Percentiles rank a stretch among this genome's conserved stretches.
phyloP scores from a whole-genome alignment of 2,113 vertebrate species.

The Poicephalus gulielmi region DNA sequence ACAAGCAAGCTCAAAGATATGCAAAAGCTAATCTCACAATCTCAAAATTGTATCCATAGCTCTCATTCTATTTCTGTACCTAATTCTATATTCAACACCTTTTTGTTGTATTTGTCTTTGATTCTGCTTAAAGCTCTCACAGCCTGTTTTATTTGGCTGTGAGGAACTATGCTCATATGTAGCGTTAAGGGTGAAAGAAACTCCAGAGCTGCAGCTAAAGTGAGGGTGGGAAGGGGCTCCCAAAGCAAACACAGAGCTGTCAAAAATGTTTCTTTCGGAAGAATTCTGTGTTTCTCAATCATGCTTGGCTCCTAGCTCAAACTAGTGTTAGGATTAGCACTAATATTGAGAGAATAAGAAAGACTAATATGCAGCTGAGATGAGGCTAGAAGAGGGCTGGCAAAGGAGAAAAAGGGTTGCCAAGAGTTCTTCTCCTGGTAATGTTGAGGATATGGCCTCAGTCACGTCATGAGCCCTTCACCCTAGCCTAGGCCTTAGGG shows the following conservation, averaged over 20 bases:
- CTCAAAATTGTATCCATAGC: neutral
- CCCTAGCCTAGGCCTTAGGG: neutral
- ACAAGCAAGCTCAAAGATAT: neutral
- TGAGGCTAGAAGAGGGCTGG: neutral
- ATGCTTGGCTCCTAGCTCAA: neutral
- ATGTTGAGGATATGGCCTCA: neutral
- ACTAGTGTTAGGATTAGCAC: neutral
- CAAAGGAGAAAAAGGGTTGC: neutral
- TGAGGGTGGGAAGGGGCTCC: neutral
- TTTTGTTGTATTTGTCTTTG: neutral
- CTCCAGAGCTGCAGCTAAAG: neutral
- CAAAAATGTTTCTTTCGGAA: neutral
- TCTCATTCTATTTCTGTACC: neutral
- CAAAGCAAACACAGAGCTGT: neutral
- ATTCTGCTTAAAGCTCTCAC: neutral
- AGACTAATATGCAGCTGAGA: neutral
- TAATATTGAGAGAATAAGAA: neutral
- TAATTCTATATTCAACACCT: neutral
- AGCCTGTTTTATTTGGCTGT: neutral
- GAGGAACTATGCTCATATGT: neutral
- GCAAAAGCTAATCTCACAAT: neutral
- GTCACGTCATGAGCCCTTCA: neutral
- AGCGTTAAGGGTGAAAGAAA: neutral
- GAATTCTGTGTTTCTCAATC: neutral
- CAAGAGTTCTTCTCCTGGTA: neutral